These are phyloP conservation scores for Glossophaga mutica DNA, from an alignment of 2,797 vertebrate species.

Conservation along the genomic window DNA sequence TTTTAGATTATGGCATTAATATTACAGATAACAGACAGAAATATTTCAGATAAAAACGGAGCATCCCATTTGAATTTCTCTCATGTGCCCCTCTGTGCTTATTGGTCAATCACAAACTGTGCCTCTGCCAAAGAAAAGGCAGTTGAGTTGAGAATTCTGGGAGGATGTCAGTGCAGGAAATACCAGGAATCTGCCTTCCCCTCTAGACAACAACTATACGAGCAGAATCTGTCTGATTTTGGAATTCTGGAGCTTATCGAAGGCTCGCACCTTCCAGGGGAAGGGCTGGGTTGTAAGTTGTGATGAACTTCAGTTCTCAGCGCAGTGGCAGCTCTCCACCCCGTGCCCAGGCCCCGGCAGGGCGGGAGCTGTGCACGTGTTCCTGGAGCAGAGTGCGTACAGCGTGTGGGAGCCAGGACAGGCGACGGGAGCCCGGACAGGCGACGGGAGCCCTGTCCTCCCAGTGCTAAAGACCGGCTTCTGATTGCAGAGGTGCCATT, in stretches of 20 bases:
- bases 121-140: background rate
- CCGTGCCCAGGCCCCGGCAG: too few species aligned
- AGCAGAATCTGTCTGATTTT: background rate
- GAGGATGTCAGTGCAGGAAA: background rate
- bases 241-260: background rate
- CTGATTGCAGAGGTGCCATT: background rate
- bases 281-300: background rate
- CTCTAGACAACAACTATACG: background rate
- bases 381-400: background rate
- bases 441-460: background rate
- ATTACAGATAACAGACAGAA: background rate
- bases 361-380: background rate
- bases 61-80: background rate
- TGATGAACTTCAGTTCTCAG: background rate
- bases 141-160: background rate
- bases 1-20: background rate
- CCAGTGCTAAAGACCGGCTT: background rate
- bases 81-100: background rate
- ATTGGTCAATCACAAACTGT: background rate
- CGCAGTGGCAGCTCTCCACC: background rate
- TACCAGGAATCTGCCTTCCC: background rate
- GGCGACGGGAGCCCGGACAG: background rate
- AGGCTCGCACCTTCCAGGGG: background rate
- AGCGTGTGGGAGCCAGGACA: background rate
- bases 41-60: slow-evolving; percentile 5